A percentile compares a stretch with the other conserved stretches of the same genome.
phyloP scores from a whole-genome alignment of 2,888 invertebrate species.

The Gymnoscelis rufifasciata region DNA sequence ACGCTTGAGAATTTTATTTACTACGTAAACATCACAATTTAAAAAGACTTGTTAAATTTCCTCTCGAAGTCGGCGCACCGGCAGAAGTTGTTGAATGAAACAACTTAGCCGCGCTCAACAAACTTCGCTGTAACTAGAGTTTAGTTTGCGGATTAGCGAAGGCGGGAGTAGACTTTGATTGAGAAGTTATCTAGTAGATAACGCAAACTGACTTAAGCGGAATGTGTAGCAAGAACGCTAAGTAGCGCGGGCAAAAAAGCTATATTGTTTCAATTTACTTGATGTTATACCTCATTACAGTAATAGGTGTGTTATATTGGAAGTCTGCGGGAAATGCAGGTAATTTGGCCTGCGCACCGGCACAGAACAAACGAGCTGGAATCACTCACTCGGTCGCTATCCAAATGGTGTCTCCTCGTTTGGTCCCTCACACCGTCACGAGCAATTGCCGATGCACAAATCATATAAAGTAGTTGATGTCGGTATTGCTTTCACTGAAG shows the following conservation, averaged over 20 bases:
- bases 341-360: slow-evolving; percentile 37
- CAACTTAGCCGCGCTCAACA: too few relatives aligned
- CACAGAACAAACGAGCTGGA: slow-evolving; percentile 41
- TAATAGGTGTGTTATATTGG: slow-evolving; percentile 33
- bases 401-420: slow-evolving; percentile 27
- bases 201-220: too few relatives aligned
- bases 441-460: slow-evolving; percentile 19
- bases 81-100: too few relatives aligned
- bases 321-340: slow-evolving; percentile 13
- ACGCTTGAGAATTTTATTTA: slow-evolving; percentile 26
- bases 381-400: slow-evolving; percentile 35
- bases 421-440: slow-evolving; percentile 15
- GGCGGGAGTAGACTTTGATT: too few relatives aligned
- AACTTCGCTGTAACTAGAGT: too few relatives aligned
- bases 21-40: not conserved
- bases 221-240: too few relatives aligned
- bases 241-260: too few relatives aligned
- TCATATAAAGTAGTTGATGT: slow-evolving; percentile 8
- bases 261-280: too few relatives aligned
- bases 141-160: too few relatives aligned
- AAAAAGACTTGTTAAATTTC: too few relatives aligned
- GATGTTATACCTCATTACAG: slow-evolving; percentile 35
- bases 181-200: too few relatives aligned
- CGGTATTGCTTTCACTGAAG: not conserved
- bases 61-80: too few relatives aligned